phyloP scores from a whole-genome alignment of 2,113 vertebrate species.

The Rhizomys pruinosus region DNA sequence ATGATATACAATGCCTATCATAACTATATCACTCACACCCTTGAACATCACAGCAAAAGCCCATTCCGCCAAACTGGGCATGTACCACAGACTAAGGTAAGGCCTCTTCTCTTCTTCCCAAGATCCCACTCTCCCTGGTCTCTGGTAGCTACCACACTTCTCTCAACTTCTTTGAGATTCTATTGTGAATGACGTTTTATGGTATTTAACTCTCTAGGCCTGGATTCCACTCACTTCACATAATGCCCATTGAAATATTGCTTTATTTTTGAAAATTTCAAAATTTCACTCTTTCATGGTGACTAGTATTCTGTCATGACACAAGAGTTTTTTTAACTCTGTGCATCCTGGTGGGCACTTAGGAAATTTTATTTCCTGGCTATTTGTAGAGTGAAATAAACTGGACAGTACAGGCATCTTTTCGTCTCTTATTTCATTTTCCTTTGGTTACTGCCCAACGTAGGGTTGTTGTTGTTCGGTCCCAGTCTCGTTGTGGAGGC shows the following conservation, averaged over 20 bases:
- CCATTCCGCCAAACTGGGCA: not conserved
- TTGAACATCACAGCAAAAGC: not conserved
- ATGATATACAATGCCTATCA: too few species aligned
- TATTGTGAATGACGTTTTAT: not conserved
- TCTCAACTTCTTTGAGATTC: not conserved
- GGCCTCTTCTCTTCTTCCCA: not conserved
- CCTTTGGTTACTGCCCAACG: not conserved
- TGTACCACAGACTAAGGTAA: too few species aligned
- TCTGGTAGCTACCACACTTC: not conserved
- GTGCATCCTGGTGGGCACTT: not conserved
- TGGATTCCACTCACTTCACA: not conserved
- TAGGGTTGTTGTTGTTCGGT: not conserved
- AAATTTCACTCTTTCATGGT: not conserved
- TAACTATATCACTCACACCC: not conserved
- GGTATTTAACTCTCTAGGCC: not conserved
- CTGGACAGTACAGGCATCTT: not conserved
- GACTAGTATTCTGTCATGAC: not conserved
- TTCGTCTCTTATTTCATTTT: not conserved
- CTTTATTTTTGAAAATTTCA: not conserved
- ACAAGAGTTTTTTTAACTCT: too few species aligned
- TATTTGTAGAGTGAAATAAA: not conserved
- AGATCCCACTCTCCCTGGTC: too few species aligned
- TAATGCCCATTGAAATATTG: not conserved
- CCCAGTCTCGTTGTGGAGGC: not conserved
- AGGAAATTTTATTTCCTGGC: not conserved